phyloP scores from a whole-genome alignment of 2,888 invertebrate genomes.

The Notocelia uddmanniana region DNA sequence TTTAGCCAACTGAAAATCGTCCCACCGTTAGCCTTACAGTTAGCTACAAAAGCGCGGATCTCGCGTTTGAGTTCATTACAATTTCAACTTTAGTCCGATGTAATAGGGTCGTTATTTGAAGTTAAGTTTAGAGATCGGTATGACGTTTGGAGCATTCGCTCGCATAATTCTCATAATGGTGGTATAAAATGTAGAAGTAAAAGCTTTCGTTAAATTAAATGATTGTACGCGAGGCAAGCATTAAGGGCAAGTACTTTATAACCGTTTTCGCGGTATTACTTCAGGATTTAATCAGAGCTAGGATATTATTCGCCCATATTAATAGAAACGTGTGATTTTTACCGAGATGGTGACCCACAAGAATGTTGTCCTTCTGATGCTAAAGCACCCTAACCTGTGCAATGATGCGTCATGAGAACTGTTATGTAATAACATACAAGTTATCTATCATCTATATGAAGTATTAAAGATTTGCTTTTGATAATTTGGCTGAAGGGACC shows the following conservation, averaged over 20 bases:
- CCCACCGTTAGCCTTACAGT: not conserved
- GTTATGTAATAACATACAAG: too few species aligned
- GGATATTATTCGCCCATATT: not conserved
- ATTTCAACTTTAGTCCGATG: not conserved
- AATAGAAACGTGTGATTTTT: too few species aligned
- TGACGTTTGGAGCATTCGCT: not conserved
- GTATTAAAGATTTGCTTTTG: too few species aligned
- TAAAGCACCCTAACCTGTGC: too few species aligned
- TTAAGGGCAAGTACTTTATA: constrained; percentile 26
- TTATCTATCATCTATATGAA: too few species aligned
- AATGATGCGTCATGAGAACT: too few species aligned
- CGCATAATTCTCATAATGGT: constrained; percentile 23
- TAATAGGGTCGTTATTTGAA: not conserved
- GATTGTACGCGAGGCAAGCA: constrained; percentile 21
- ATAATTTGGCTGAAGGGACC: too few species aligned
- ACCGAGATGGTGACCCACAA: too few species aligned
- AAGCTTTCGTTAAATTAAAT: constrained; percentile 22
- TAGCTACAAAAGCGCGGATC: not conserved
- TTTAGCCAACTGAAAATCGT: not conserved
- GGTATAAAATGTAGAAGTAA: constrained; percentile 25
- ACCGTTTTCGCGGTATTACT: constrained; percentile 5
- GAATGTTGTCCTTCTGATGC: too few species aligned
- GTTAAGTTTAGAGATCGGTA: not conserved
- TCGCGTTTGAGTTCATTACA: not conserved
- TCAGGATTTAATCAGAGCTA: too few species aligned